Conservation (phyloP, 2,888 invertebrate genomes). For the Nebria brevicollis region DNA sequence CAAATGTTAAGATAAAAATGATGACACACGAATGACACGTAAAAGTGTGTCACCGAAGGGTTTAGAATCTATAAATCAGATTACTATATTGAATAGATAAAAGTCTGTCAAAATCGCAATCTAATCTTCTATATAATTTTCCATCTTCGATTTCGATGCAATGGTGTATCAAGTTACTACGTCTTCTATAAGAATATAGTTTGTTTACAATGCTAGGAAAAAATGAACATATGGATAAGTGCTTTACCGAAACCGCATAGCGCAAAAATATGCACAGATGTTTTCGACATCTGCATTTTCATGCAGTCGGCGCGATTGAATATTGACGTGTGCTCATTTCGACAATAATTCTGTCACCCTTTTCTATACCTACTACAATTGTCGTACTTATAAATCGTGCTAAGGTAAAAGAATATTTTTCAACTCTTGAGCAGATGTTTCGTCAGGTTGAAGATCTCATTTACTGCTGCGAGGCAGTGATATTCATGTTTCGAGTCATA, state of each 20-base stretch:
- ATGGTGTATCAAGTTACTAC: neutral
- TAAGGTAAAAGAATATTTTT: neutral
- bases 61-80: neutral
- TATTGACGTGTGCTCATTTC: conserved; percentile 1
- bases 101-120: neutral
- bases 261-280: neutral
- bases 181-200: neutral
- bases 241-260: neutral
- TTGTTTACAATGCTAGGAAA: neutral
- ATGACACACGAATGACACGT: neutral
- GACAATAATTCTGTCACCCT: neutral
- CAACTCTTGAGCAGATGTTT: neutral
- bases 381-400: neutral
- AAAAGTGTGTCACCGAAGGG: neutral
- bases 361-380: neutral
- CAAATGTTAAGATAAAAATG: neutral
- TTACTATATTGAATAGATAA: neutral
- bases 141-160: neutral
- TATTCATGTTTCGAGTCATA: neutral
- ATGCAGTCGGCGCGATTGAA: neutral
- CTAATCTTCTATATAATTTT: neutral
- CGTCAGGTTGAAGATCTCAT: neutral
- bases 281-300: neutral
- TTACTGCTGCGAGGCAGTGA: neutral
- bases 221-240: conserved; percentile 1